Evolutionary conservation across 2,888 invertebrate species (phyloP), one percentile per base, ranked within the genome.

Genomic region (Piscicola geometra): DNA sequence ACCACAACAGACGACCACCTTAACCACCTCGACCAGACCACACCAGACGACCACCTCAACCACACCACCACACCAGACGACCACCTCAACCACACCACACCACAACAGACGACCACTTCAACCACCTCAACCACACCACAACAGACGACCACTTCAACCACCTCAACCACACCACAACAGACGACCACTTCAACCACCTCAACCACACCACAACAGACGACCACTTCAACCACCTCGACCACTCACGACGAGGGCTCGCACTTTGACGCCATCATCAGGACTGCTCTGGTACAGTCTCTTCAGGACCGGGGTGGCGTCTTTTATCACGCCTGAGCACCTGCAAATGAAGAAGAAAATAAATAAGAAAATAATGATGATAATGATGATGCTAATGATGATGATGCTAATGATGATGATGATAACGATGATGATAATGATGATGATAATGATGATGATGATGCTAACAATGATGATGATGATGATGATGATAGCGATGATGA

Each of bases 281-380:
- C 91, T 90, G 0, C 93, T 93, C 80, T 91, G 90, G 86, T 96
- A 99, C 0, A 99, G 88, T 75, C 91, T 91, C 83, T 97, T 96
- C n/a, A 99, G 87, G 78, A 99, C 94, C 78, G 93, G 91, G 12
- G 93, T 90, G 47, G 98, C 99, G 83, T 93, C 92, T 71, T 89
- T 89, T 72, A 95, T 90, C 60, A 98, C 91, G 0, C 93, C 90
- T 81, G 91, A 90, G 1, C 96, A 96, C 86, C 97, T 94, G 84
- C 5, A 9, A 47, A 21, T 9, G 21, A 21, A 21, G 21, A 21
- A 21, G 21, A 21, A 47, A 47, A 47, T 47, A 47, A 47, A 47
- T 15, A 21, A 47, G 21, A 47, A 15, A 47, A 47, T 47, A 47
- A 47, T 47, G 21, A 47, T 15, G 12, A 47, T 15, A 47, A 47